Evolutionary conservation across 2,888 invertebrate species (phyloP), one percentile per base, ranked within the genome.

Genomic region (Eupithecia centaureata): DNA sequence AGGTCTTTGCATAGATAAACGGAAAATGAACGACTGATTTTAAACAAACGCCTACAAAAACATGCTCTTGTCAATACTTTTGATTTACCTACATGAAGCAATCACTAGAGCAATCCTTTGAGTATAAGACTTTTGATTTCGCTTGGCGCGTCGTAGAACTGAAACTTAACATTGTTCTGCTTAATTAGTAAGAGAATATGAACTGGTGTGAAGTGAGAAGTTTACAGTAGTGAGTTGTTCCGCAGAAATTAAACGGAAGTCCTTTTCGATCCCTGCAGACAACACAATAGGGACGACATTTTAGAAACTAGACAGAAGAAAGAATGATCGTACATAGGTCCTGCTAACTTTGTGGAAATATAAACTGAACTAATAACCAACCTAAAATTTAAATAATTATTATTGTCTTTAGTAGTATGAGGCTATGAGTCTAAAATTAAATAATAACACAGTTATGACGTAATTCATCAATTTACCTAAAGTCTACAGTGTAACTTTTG

Each of bases 201-300:
- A 65, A 70, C 66, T 58, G 67, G 63, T 66, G 70, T 70, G 58
- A 67, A 69, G 67, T 59, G 60, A 54, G 62, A 65, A 70, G 67
- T 70, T 67, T 70, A 51, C 58, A 67, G 70, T 70, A 67, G 70
- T 70, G 67, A 70, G 61, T 66, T 70, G 66, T 67, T 66, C 63
- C 63, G 51, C 33, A 58, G 67, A 67, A 70, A 70, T 70, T 58
- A 67, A 67, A 70, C 63, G 67, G 61, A 61, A 66, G 33, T n/a
- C 56, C 15, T 22, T 38, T 15, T 12, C 51, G 5, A 51, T 47
- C 47, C 18, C 47, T 22, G 22, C 18, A 22, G 18, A 22, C 10
- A 22, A 47, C 18, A 22, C 42, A 22, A 47, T 12, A 47, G 47
- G 18, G 22, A 42, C 47, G 18, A 42, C 8, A 2, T 35, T 3